Conservation (phyloP, 2,888 invertebrate species). For the Caenorhabditis sulstoni region DNA sequence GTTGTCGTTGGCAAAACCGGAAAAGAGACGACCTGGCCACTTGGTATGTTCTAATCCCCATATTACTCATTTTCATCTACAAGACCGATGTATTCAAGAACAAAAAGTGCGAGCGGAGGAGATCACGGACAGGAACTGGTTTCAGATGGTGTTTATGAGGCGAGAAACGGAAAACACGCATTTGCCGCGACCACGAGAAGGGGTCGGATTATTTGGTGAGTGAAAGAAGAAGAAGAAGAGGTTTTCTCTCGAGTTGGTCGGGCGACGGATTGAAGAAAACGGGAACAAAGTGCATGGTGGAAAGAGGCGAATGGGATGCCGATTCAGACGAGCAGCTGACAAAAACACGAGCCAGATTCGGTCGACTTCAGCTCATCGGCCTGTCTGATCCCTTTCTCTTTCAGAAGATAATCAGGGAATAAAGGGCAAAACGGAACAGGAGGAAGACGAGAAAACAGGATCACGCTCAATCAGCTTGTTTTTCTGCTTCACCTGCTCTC, state of each 20-base stretch:
- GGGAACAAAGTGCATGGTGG: slow-evolving; percentile 12
- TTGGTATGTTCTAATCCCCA: neutral
- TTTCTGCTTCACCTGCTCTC: slow-evolving; percentile 27
- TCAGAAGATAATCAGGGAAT: neutral
- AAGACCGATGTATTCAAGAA: too few species aligned
- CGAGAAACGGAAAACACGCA: slow-evolving; percentile 47
- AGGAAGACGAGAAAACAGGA: slow-evolving; percentile 9
- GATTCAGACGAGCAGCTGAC: slow-evolving; percentile 27
- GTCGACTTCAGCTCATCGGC: slow-evolving; percentile 10
- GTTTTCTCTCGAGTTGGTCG: slow-evolving; percentile 18
- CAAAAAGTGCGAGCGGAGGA: slow-evolving; percentile 10
- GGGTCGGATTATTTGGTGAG: slow-evolving; percentile 30
- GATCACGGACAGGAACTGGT: slow-evolving; percentile 38
- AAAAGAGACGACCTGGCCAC: too few species aligned
- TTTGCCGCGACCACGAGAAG: slow-evolving; percentile 24
- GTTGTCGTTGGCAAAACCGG: slow-evolving; percentile 20
- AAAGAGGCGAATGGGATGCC: slow-evolving; percentile 41
- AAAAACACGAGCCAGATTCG: slow-evolving; percentile 40
- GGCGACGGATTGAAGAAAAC: slow-evolving; percentile 31
- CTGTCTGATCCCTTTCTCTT: neutral
- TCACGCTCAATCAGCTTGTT: slow-evolving; percentile 33
- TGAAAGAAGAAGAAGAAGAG: slow-evolving; percentile 2
- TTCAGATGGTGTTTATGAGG: slow-evolving; percentile 47
- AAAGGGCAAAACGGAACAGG: slow-evolving; percentile 4
- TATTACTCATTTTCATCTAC: too few species aligned